Evolutionary conservation across 1,140 invertebrate species (phyloP).

Genomic region (Metopolophium dirhodum): DNA sequence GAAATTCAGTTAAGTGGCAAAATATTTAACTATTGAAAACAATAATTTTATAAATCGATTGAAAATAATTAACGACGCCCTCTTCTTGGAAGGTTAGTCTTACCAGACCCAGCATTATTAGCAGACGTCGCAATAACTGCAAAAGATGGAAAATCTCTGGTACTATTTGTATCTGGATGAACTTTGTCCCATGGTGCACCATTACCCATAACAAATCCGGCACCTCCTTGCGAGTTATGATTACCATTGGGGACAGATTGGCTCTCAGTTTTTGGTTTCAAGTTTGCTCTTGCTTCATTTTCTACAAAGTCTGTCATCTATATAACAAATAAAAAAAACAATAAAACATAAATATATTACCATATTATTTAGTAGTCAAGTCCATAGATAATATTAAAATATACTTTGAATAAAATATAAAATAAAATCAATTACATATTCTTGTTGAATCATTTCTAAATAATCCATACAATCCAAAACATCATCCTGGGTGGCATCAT

Average conservation of each 20-base stretch:
- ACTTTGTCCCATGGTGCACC: constrained; percentile 83
- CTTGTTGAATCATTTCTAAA: constrained; percentile 88
- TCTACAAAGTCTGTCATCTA: not conserved
- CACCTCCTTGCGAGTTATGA: constrained; percentile 64
- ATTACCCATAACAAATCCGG: constrained; percentile 82
- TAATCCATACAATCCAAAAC: constrained; percentile 88
- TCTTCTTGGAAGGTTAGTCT: constrained; percentile 31
- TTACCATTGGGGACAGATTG: constrained; percentile 56
- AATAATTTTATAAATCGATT: constrained; percentile 47
- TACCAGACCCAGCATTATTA: constrained; percentile 61
- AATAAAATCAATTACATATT: constrained; percentile 74
- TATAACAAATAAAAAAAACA: too few species aligned
- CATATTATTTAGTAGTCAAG: not conserved
- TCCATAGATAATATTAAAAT: not conserved
- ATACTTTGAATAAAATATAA: not conserved
- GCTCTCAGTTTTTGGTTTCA: constrained; percentile 35
- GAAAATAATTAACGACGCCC: constrained; percentile 47
- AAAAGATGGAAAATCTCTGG: constrained; percentile 89
- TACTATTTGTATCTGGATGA: constrained; percentile 87
- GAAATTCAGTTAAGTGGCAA: constrained; percentile 20
- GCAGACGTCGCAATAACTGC: constrained; percentile 68
- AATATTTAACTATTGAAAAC: constrained; percentile 45
- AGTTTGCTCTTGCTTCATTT: constrained; percentile 20
- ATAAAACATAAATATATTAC: not conserved
- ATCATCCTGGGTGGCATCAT: constrained; percentile 85